Evolutionary conservation across 2,113 vertebrate genomes (phyloP), one percentile per base, ranked within the genome.

Genomic region (Mionectes macconnelli): DNA sequence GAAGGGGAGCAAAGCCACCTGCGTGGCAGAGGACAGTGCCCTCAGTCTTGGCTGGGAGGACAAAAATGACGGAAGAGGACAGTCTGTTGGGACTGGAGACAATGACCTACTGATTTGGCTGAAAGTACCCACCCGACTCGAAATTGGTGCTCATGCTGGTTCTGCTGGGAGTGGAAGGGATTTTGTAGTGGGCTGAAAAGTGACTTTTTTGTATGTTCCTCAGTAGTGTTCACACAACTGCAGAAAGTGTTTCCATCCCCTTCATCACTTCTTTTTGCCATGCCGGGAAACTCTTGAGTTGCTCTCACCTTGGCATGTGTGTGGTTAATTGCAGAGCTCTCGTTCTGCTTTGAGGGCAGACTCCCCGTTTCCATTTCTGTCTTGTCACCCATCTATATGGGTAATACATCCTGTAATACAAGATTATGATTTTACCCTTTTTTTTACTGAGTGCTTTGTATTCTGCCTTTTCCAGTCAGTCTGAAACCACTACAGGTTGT

Each of bases 61-160:
- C 35, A 45, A 1, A 28, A 10, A 2, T 10, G 39, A 14, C 75
- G 44, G 37, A 8, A 50, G 74, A 56, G 70, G 17, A 59, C 33
- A 20, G 37, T 17, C 18, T 44, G 10, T 35, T 21, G 35, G 44
- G 37, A 3, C 44, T 37, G 33, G 56, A 49, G 60, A 15, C 8
- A 17, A 20, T 33, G 27, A 45, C 37, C 15, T 15, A 1, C 1
- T 21, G 53, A 3, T 22, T 20, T 49, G 60, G 19, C 40, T n/a
- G 67, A 9, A 15, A 9, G 9, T n/a, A 4, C 25, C 16, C 15
- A n/a, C 23, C 31, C 28, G 39, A 4, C 39, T 53, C 77, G 50
- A 69, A 57, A 45, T 8, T 0, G 0, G 10, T 10, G 45, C 35
- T 74, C 37, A 3, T 0, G 0, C 35, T 40, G 27, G 35, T 49